Evolutionary conservation across 2,797 vertebrate genomes (phyloP).

Genomic region (Syngnathus acus): DNA sequence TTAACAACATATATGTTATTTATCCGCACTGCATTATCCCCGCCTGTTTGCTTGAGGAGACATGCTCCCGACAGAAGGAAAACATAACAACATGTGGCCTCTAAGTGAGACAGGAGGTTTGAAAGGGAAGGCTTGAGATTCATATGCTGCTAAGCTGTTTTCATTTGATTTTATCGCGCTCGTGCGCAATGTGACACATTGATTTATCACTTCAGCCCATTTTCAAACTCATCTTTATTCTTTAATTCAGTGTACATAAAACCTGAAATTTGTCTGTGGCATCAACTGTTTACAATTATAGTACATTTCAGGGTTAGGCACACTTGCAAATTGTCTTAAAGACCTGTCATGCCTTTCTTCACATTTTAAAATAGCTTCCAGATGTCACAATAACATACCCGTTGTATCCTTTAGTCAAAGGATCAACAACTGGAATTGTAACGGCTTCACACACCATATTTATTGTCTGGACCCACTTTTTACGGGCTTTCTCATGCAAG

Average conservation of each 20-base stretch:
- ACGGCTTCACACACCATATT: too few species aligned
- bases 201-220: constrained; percentile 4
- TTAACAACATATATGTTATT: neutral
- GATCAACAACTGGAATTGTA: too few species aligned
- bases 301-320: neutral
- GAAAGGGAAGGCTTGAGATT: constrained; percentile 13
- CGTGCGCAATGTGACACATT: constrained; percentile 2
- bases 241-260: constrained; percentile 12
- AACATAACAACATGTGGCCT: neutral
- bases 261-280: neutral
- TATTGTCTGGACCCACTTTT: too few species aligned
- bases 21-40: neutral
- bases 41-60: neutral
- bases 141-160: constrained; percentile 13
- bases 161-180: constrained; percentile 20
- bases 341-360: too few species aligned
- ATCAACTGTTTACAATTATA: neutral
- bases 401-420: too few species aligned
- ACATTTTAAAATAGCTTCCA: too few species aligned
- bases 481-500: too few species aligned
- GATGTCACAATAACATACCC: too few species aligned
- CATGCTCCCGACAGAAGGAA: neutral
- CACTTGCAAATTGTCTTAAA: too few species aligned
- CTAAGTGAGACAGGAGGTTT: neutral
- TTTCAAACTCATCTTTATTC: neutral